These are phyloP conservation scores for Bhutanitis thaidina DNA, from an alignment of 2,888 invertebrate species.

Conservation along the genomic window DNA sequence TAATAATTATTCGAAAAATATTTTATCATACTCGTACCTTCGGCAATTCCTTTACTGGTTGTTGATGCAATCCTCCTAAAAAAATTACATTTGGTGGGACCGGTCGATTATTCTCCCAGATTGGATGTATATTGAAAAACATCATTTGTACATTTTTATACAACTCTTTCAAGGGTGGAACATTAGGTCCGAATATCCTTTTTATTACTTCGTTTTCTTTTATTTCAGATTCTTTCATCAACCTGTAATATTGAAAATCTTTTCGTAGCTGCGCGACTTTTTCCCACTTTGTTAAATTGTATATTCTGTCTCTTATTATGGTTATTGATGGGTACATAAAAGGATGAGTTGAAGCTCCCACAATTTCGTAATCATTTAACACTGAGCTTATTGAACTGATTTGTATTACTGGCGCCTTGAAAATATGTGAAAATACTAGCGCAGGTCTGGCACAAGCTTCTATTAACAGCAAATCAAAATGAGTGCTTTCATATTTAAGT, in stretches of 20 bases:
- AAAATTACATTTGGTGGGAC: constrained; percentile 44
- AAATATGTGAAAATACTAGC: constrained; percentile 31
- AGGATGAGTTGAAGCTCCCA: constrained; percentile 32
- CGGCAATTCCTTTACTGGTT: constrained; percentile 38
- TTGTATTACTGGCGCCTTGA: constrained; percentile 37
- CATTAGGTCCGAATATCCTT: constrained; percentile 26
- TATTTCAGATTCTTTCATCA: neutral
- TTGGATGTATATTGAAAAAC: constrained; percentile 45
- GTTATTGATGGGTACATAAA: constrained; percentile 34
- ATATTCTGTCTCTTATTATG: constrained; percentile 11
- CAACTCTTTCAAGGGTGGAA: constrained; percentile 29
- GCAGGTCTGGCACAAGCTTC: constrained; percentile 29
- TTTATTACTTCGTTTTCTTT: constrained; percentile 26
- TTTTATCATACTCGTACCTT: constrained; percentile 28
- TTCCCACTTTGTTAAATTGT: constrained; percentile 12
- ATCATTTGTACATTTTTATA: constrained; percentile 39
- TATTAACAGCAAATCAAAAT: constrained; percentile 35
- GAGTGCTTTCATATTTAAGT: constrained; percentile 26
- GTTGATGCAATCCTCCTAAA: constrained; percentile 48
- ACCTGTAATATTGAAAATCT: neutral
- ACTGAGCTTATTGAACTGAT: constrained; percentile 33
- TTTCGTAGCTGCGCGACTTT: neutral
- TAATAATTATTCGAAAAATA: too few species aligned
- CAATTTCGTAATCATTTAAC: constrained; percentile 20
- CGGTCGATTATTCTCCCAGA: constrained; percentile 40